Evolutionary conservation across 2,888 invertebrate genomes (phyloP), one percentile per base, ranked within the genome.

Genomic region (Mantis religiosa): DNA sequence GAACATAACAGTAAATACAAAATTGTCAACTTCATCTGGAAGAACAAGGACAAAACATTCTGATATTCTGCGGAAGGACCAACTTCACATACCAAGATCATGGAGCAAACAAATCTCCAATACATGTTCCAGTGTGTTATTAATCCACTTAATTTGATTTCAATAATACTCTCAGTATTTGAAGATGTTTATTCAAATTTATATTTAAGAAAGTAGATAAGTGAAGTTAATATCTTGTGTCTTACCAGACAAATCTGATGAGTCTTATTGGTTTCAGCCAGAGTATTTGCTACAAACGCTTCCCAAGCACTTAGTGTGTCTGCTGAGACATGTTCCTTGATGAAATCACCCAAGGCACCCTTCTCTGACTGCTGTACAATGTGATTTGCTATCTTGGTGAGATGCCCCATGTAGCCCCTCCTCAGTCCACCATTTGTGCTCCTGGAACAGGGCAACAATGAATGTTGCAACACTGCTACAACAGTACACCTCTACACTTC

Each of bases 381-480:
- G 89, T 93, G 92, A 92, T 94, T 94, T 84, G 94, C 94, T 90
- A 95, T 93, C 91, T 93, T 93, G 28, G 94, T 93, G 91, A 95
- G 93, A 93, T 96, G 95, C 9, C 96, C 96, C 95, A 95, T 95
- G 93, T 95, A 95, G 15, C 95, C 95, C 91, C 93, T 92, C 90
- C 95, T 93, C 3, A 88, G 89, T n/a, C 92, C 92, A 30, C 91
- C 91, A n/a, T 91, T 90, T 89, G 90, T 90, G 28, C 90, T 89
- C 90, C 91, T 92, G 88, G 28, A 89, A 90, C 27, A 90, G n/a
- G 3, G 85, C 47, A 88, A 30, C 54, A 88, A 3, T 28, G 25
- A 28, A 9, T 14, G n/a, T 28, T 1, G 12, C 28, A 20, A 34
- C 34, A 34, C 0, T 34, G n/a, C 28, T 3, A 1, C 20, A 84